Base-by-base conservation (phyloP, 2,113 vertebrate genomes). In the Desmodus rotundus region DNA sequence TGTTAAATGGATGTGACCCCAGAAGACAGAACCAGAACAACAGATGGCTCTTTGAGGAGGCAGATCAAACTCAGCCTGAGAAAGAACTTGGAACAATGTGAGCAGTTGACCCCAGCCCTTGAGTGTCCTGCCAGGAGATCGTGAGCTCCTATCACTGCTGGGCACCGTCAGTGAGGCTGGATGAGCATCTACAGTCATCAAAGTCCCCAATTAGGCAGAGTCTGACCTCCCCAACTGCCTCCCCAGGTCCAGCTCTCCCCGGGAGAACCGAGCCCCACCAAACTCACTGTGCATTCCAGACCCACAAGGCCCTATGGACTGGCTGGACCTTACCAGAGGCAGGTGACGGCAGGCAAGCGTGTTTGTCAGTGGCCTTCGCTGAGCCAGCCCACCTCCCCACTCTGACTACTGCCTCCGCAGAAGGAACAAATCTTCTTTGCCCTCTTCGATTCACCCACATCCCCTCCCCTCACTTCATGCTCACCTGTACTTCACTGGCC, bases 251-350 rank as follows among this genome's bases (percentile, higher is more conserved):
- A 16, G 22, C 0, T 43, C 14, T 50, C n/a, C 28, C 10, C 19
- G 38, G 26, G 65, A 74, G 33, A 89, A 54, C 3, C 4, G 70
- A 73, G 22, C 31, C 17, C 9, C 43, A 22, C 28, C 63, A 72
- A 41, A 9, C 17, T 22, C 41, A 84, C 16, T 47, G 16, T 24
- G 4, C 8, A 33, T 14, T 67, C 19, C 41, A 89, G 83, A 54
- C 16, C 31, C 36, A 28, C 31, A 10, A 5, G 13, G 52, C 6
- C 12, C 81, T 28, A 36, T 0, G 0, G 41, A 67, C 58, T 45
- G 38, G 28, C 22, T 33, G 70, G 50, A 41, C 52, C 41, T 94
- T 8, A 68, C 12, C 28, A 19, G 81, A 87, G 54, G 13, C 5
- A 2, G 73, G 41, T 7, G 54, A 56, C 38, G 20, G 33, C 19